Conservation (phyloP, 2,113 vertebrate species). For the Xiphias gladius region DNA sequence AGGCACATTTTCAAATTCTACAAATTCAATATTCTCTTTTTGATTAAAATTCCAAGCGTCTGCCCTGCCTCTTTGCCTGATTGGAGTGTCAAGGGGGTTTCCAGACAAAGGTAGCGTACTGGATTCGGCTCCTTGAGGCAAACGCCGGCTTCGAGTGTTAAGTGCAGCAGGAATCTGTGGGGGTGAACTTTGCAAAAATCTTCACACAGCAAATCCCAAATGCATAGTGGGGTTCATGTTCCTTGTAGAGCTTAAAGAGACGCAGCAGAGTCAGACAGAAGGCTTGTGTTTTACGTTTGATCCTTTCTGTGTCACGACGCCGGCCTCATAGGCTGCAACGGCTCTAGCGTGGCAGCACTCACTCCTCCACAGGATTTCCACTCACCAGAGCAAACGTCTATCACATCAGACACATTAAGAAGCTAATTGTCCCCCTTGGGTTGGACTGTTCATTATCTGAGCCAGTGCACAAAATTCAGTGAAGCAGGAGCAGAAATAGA, state of each 20-base stretch:
- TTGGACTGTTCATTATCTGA: constrained; percentile 72
- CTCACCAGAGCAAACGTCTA: constrained; percentile 55
- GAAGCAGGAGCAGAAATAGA: constrained; percentile 49
- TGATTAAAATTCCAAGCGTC: constrained; percentile 65
- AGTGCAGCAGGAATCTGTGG: constrained; percentile 52
- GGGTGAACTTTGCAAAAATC: constrained; percentile 36
- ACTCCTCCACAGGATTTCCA: constrained; percentile 56
- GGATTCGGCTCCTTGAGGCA: constrained; percentile 62
- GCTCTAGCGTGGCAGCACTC: constrained; percentile 29
- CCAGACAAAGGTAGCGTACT: constrained; percentile 51
- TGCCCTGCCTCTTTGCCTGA: constrained; percentile 65
- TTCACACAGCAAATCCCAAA: constrained; percentile 65
- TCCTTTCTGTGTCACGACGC: constrained; percentile 43
- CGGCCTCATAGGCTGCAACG: constrained; percentile 33
- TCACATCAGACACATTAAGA: constrained; percentile 79
- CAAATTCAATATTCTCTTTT: constrained; percentile 77
- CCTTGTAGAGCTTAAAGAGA: constrained; percentile 39
- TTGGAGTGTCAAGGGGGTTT: constrained; percentile 63
- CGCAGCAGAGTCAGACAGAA: constrained; percentile 39
- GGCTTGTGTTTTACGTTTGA: constrained; percentile 58
- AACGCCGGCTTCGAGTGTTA: constrained; percentile 56
- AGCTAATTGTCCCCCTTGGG: constrained; percentile 77
- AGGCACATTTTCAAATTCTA: constrained; percentile 74
- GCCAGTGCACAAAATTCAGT: constrained; percentile 59
- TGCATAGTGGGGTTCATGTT: constrained; percentile 42